Evolutionary conservation across 2,888 invertebrate genomes (phyloP).

Genomic region (Dione juno): DNA sequence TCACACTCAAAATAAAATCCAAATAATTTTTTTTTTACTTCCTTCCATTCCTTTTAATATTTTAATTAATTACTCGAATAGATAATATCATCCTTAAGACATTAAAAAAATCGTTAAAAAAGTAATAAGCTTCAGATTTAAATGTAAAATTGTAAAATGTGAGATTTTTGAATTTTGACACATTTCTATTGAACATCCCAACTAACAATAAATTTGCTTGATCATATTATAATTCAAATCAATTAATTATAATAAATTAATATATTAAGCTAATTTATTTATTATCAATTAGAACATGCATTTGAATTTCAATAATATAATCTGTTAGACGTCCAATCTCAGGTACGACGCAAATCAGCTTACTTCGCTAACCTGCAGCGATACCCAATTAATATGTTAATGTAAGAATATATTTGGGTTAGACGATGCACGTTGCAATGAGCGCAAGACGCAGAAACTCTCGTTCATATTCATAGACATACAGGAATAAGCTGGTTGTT

Average conservation of each 20-base stretch:
- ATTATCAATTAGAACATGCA: conserved; percentile 13
- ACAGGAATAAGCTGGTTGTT: conserved; percentile 23
- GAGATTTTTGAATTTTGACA: too few species aligned
- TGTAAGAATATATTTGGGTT: conserved; percentile 63
- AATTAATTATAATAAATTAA: background rate
- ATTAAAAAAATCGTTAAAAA: too few species aligned
- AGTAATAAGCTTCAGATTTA: too few species aligned
- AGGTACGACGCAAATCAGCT: conserved; percentile 62
- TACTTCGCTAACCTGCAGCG: conserved; percentile 52
- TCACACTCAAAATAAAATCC: too few species aligned
- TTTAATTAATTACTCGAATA: too few species aligned
- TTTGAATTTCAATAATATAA: conserved; percentile 42
- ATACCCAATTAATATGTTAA: conserved; percentile 82
- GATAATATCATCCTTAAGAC: too few species aligned
- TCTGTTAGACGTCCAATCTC: conserved; percentile 40
- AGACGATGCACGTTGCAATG: conserved; percentile 56
- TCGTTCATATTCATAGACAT: conserved; percentile 46
- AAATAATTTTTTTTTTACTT: too few species aligned
- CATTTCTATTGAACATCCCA: too few species aligned
- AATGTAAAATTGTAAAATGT: too few species aligned
- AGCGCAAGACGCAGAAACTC: conserved; percentile 61
- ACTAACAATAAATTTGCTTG: too few species aligned
- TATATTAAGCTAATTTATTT: background rate
- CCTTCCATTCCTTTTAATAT: too few species aligned
- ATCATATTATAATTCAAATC: too few species aligned